Base-by-base conservation (phyloP, 2,888 invertebrate genomes). In the Eubasilissa splendida region DNA sequence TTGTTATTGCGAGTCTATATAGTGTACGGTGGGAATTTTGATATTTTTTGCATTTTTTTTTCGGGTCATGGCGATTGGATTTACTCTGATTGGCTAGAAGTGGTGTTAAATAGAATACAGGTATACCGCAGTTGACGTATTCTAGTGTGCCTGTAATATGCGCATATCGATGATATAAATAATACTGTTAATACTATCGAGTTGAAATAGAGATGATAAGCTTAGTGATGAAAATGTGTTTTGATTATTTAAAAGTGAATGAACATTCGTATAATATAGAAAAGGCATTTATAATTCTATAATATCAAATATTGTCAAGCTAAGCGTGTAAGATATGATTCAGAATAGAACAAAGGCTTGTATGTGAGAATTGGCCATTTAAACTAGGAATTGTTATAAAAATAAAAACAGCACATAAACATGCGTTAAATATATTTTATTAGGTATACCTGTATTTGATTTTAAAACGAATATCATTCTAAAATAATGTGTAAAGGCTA, bases 1-100 rank as follows among this genome's bases (percentile, higher is more conserved):
- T 80, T 79, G 79, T 83, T 83, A 80, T 82, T 80, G 80, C 80
- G 76, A 82, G 78, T 82, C 80, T 82, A 82, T 50, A 53, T 71
- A 75, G 75, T 60, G 60, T 60, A 59, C 75, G 22, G 75, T 75
- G 66, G 65, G 54, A 63, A 33, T 66, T 76, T 66, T 76, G 66
- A 76, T 12, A 76, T 76, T 66, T 66, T 60, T 71, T 56, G 71
- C 71, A 71, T 71, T 71, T 71, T 71, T 50, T 73, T 58, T 73
- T 56, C 71, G n/a, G 22, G 71, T 31, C 11, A 42, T 56, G 71
- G 71, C 58, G 42, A 73, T 50, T 50, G 68, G 33, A 68, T 50
- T 68, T 42, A 68, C 50, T 68, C 14, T 68, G 68, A 68, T 68
- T 50, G 68, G 68, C 71, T 14, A 56, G 70, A 73, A 56, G 54